Evolutionary conservation across 2,113 vertebrate species (phyloP).

Genomic region (Cephalopholis sonnerati): DNA sequence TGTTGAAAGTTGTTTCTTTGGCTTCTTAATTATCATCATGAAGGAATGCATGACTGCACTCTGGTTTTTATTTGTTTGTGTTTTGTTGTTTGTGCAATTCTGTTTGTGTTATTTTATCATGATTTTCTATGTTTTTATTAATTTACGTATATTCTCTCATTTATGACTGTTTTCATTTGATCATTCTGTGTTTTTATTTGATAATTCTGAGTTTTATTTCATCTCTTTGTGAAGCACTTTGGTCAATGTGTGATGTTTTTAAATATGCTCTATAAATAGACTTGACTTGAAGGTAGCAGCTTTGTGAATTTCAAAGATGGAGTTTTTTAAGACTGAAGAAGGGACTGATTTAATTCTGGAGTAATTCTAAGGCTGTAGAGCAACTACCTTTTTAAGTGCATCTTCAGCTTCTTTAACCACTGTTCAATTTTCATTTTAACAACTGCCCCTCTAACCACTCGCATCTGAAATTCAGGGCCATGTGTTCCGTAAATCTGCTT

Average conservation of each 20-base stretch:
- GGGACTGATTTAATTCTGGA: background rate
- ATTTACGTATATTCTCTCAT: background rate
- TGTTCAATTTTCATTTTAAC: conserved; percentile 25
- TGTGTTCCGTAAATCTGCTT: conserved; percentile 1
- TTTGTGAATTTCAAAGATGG: background rate
- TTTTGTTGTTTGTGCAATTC: background rate
- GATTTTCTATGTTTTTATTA: background rate
- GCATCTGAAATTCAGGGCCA: conserved; percentile 3
- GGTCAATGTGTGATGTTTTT: too few relatives aligned
- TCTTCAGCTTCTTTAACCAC: conserved; percentile 14
- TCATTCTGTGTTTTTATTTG: background rate
- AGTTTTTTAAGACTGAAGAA: conserved; percentile 1
- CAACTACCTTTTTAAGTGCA: conserved; percentile 14
- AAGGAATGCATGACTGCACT: too few relatives aligned
- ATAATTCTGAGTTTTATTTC: too few relatives aligned
- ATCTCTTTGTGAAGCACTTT: too few relatives aligned
- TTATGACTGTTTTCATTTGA: background rate
- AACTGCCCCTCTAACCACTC: background rate
- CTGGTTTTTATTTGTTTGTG: background rate
- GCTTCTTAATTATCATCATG: too few relatives aligned
- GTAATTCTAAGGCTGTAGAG: conserved; percentile 3
- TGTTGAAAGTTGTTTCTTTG: too few relatives aligned
- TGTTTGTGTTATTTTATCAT: background rate
- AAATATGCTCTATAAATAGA: too few relatives aligned
- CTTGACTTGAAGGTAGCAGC: background rate